Base-by-base conservation (phyloP, 2,113 vertebrate genomes). In the Electrona antarctica region DNA sequence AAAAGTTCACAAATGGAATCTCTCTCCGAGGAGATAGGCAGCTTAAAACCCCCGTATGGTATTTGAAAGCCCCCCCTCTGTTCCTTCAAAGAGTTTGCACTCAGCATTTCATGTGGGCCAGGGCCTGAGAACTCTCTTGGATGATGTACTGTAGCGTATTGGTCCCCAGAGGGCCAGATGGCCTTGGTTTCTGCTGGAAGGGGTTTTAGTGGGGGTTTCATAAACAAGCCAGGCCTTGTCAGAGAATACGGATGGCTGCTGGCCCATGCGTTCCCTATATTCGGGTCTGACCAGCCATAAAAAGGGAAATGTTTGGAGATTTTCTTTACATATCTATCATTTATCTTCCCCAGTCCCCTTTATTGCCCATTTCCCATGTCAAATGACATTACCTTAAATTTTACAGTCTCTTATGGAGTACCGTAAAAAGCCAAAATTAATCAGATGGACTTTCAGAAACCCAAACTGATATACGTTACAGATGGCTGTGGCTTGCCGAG, bases 341-440 rank as follows among this genome's bases (percentile, higher is more conserved):
- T 77, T 84, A 83, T 84, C 84, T 74, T 80, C 71, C 61, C 50
- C 60, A 14, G 77, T 63, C 74, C 72, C 60, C 81, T 84, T 88
- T 87, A 85, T 84, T 78, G 72, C 72, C 65, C 76, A 83, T 84
- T 89, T 87, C 87, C 87, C 86, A 89, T 69, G 86, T 88, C 87
- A 84, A 71, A 83, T 69, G 73, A 67, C 67, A 79, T 88, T 83
- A 84, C 47, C 45, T 83, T 73, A 78, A 83, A 86, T 79, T 80
- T 85, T 83, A 69, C 76, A 67, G 64, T 52, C 84, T 64, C 50
- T 52, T 64, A 76, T 71, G 77, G 79, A 81, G 71, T 60, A 79
- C 71, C 79, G 80, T 81, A 83, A 85, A 41, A 88, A 87, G 84
- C 83, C 83, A 64, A 74, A 82, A 83, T 80, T 80, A 84, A 86